Percentiles rank a stretch among this genome's conserved stretches.
phyloP scores from a whole-genome alignment of 2,797 vertebrate species.

The Amphiprion clarkii region DNA sequence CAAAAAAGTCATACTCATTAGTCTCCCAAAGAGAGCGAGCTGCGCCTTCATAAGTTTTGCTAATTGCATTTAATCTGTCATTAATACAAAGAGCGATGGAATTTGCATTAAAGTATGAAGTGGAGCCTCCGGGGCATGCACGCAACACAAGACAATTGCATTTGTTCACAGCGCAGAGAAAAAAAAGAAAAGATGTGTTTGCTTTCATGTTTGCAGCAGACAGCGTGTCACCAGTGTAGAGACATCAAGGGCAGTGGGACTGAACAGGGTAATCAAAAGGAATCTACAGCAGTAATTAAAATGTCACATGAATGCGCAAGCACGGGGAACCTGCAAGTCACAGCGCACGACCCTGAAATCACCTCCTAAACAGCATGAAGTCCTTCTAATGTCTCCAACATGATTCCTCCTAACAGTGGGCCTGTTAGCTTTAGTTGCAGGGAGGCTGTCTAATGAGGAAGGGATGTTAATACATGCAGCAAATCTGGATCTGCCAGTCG shows the following conservation, averaged over 20 bases:
- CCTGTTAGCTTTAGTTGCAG: slow-evolving; percentile 35
- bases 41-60: slow-evolving; percentile 56
- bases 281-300: slow-evolving; percentile 80
- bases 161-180: slow-evolving; percentile 66
- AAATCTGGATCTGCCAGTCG: slow-evolving; percentile 23
- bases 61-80: slow-evolving; percentile 83
- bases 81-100: slow-evolving; percentile 75
- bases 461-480: slow-evolving; percentile 15
- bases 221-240: slow-evolving; percentile 75
- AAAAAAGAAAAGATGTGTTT: slow-evolving; percentile 30
- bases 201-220: slow-evolving; percentile 78
- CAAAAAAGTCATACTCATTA: slow-evolving; percentile 51
- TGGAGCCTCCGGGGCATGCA: slow-evolving; percentile 67
- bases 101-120: slow-evolving; percentile 78
- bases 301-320: slow-evolving; percentile 75
- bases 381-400: slow-evolving; percentile 51
- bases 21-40: slow-evolving; percentile 54
- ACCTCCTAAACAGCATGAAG: slow-evolving; percentile 65
- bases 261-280: slow-evolving; percentile 75
- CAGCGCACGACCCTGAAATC: slow-evolving; percentile 35
- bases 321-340: slow-evolving; percentile 61
- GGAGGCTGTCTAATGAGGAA: slow-evolving; percentile 64
- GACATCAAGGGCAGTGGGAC: slow-evolving; percentile 73
- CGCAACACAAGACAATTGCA: slow-evolving; percentile 82
- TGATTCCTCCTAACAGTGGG: slow-evolving; percentile 37